Evolutionary conservation across 1,140 invertebrate species (phyloP).

Genomic region (Whitmania pigra): DNA sequence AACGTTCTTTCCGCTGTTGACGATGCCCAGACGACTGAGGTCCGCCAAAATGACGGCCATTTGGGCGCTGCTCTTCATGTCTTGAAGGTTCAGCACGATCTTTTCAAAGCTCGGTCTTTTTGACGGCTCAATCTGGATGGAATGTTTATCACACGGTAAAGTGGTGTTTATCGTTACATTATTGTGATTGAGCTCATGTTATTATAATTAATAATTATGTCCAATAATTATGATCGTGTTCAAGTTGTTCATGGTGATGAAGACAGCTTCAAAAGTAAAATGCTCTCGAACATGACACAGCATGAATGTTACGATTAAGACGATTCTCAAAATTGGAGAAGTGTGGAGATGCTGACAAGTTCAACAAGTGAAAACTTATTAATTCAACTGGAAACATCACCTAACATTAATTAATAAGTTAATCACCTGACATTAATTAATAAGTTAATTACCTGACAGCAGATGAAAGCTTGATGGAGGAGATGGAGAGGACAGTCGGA

Average conservation of each 20-base stretch:
- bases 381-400: no score
- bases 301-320: neutral
- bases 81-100: slow-evolving; percentile 53
- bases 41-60: slow-evolving; percentile 27
- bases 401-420: no score
- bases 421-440: no score
- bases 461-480: slow-evolving; percentile 75
- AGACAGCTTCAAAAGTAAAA: no score
- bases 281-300: neutral
- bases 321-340: neutral
- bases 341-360: no score
- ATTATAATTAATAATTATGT: no score
- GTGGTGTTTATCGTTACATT: neutral
- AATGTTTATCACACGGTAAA: neutral
- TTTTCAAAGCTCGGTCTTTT: slow-evolving; percentile 69
- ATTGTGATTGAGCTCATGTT: neutral
- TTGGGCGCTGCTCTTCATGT: slow-evolving; percentile 40
- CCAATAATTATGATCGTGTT: no score
- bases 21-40: slow-evolving; percentile 24
- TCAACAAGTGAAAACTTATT: no score
- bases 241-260: no score
- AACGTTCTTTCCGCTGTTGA: slow-evolving; percentile 15
- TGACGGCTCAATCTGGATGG: slow-evolving; percentile 60
- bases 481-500: slow-evolving; percentile 71
- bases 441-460: slow-evolving; percentile 75